Percentiles rank a stretch among this genome's conserved stretches.
Evolutionary conservation across 2,888 invertebrate genomes (phyloP).

Genomic region (Cremastobaeus sp.): DNA sequence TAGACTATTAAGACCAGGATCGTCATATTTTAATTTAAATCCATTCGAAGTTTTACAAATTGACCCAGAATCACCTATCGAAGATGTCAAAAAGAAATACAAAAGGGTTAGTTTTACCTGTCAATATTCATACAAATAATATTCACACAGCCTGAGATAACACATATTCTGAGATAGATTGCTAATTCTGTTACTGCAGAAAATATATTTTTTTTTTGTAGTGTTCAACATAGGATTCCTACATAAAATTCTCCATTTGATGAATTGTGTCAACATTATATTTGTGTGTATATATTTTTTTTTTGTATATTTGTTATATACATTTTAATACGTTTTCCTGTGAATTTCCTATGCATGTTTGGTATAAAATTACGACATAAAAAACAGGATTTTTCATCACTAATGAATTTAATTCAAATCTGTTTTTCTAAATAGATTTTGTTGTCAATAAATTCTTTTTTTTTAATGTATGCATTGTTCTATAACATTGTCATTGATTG

Average conservation of each 20-base stretch:
- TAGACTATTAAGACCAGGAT: slow-evolving; percentile 95
- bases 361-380: neutral
- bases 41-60: slow-evolving; percentile 95
- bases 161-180: too few relatives aligned
- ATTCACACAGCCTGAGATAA: too few relatives aligned
- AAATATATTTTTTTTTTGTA: too few relatives aligned
- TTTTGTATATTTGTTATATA: too few relatives aligned
- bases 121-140: neutral
- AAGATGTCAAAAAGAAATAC: slow-evolving; percentile 98
- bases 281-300: too few relatives aligned
- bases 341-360: too few relatives aligned
- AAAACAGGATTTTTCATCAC: neutral
- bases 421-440: too few relatives aligned
- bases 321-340: too few relatives aligned
- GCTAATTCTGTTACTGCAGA: too few relatives aligned
- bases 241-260: too few relatives aligned
- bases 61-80: slow-evolving; percentile 92
- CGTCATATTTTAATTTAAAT: slow-evolving; percentile 99
- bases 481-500: neutral
- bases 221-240: too few relatives aligned
- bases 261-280: too few relatives aligned
- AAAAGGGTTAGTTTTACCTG: slow-evolving; percentile 82
- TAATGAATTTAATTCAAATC: neutral
- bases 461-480: neutral
- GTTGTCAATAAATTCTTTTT: neutral